Conservation (phyloP, 1,140 invertebrate species). For the Dendroctonus valens region DNA sequence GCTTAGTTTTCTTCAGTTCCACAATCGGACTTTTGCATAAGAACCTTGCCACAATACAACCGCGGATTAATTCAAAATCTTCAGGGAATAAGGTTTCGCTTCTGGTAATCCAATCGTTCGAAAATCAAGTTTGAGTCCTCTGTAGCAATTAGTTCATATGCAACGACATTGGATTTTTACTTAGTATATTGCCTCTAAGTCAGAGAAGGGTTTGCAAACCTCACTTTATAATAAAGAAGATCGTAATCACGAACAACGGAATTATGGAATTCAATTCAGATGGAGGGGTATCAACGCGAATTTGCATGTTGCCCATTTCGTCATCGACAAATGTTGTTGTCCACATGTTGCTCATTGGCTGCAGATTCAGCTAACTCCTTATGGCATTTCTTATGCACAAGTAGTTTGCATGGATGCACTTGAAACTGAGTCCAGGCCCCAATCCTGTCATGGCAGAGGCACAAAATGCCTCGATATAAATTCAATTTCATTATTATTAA, state of each 20-base stretch:
- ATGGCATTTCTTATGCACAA: slow-evolving; percentile 99
- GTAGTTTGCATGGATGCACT: slow-evolving; percentile 97
- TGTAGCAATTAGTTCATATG: slow-evolving; percentile 57
- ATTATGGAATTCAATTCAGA: slow-evolving; percentile 46
- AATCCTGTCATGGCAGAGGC: slow-evolving; percentile 95
- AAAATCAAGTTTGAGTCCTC: slow-evolving; percentile 57
- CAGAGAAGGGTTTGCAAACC: neutral
- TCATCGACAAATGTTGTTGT: slow-evolving; percentile 61
- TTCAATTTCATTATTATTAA: slow-evolving; percentile 41
- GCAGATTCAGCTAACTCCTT: slow-evolving; percentile 93
- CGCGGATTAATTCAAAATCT: slow-evolving; percentile 96
- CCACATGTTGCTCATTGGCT: slow-evolving; percentile 66
- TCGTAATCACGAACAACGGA: neutral
- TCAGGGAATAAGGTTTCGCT: slow-evolving; percentile 87
- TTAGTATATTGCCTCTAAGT: neutral
- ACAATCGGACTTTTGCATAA: slow-evolving; percentile 99
- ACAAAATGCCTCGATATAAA: slow-evolving; percentile 86
- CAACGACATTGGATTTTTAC: slow-evolving; percentile 23
- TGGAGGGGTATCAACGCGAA: slow-evolving; percentile 35
- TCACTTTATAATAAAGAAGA: neutral
- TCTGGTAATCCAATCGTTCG: slow-evolving; percentile 69
- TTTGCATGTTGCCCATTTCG: slow-evolving; percentile 51
- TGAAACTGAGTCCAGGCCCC: slow-evolving; percentile 99
- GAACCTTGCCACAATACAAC: slow-evolving; percentile 97
- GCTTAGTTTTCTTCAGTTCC: slow-evolving; percentile 89